Percentiles rank a stretch among this genome's conserved stretches.
These are phyloP conservation scores for Zapornia atra DNA, from an alignment of 2,113 vertebrate genomes.

Conservation along the genomic window DNA sequence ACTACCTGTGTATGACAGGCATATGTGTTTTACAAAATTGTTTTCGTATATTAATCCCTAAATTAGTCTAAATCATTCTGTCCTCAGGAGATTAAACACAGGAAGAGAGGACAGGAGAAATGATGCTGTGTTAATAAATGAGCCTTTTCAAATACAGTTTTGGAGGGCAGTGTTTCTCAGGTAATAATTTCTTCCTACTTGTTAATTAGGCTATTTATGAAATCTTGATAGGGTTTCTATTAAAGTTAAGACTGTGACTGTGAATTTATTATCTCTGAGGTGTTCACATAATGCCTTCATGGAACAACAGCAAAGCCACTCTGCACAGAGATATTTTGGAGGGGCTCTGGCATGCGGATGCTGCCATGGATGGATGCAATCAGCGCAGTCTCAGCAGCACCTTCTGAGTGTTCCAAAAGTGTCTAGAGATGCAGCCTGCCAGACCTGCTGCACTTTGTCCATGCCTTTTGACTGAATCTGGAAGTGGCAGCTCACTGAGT, in stretches of 20 bases:
- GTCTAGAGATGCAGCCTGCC: not conserved
- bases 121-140: not conserved
- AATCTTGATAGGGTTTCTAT: not conserved
- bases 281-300: not conserved
- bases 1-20: not conserved
- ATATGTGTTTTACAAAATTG: not conserved
- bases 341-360: not conserved
- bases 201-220: constrained; percentile 12
- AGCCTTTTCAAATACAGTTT: constrained; percentile 14
- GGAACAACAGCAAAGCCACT: not conserved
- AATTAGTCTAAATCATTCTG: not conserved
- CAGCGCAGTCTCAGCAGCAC: fast-evolving
- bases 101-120: not conserved
- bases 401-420: not conserved
- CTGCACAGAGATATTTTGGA: not conserved
- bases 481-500: not conserved
- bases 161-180: not conserved
- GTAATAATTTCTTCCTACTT: not conserved
- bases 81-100: not conserved
- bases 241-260: not conserved
- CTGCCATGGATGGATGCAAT: not conserved
- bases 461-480: not conserved
- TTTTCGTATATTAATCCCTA: not conserved
- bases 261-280: not conserved
- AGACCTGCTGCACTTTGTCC: not conserved